Percentiles rank a stretch among this genome's conserved stretches.
Evolutionary conservation across 2,797 vertebrate genomes (phyloP).

Genomic region (Cossypha caffra): DNA sequence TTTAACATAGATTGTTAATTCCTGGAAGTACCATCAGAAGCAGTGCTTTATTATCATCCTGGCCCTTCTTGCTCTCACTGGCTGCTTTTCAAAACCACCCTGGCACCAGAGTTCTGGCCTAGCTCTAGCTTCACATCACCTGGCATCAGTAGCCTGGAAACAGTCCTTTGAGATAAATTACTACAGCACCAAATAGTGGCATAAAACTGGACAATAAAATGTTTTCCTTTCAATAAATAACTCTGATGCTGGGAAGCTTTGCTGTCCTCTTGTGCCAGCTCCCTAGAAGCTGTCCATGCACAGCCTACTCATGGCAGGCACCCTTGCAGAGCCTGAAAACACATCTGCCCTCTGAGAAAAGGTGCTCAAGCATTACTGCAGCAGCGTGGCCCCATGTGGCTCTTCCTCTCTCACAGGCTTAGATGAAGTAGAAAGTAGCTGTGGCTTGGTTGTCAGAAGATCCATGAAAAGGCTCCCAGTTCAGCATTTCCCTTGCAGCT

Average conservation of each 20-base stretch:
- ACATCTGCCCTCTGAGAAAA: not conserved
- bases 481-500: not conserved
- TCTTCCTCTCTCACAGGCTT: not conserved
- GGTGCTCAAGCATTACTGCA: not conserved
- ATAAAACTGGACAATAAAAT: conserved; percentile 37
- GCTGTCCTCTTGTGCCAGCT: not conserved
- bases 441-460: not conserved
- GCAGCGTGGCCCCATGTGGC: accelerated
- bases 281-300: not conserved
- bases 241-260: not conserved
- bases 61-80: conserved; percentile 8
- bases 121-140: conserved; percentile 54
- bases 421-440: not conserved
- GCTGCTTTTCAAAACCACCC: conserved; percentile 49
- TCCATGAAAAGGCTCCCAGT: not conserved
- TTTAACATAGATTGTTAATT: conserved; percentile 17
- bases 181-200: not conserved
- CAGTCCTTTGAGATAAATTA: conserved; percentile 37
- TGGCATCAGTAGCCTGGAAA: conserved; percentile 57
- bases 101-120: conserved; percentile 53
- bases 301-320: not conserved
- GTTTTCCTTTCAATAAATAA: conserved; percentile 13
- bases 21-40: conserved; percentile 16
- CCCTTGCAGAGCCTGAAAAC: not conserved
- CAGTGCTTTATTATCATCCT: conserved; percentile 46